Conservation (phyloP, 1,140 invertebrate species). For the Drosophila ananassae region DNA sequence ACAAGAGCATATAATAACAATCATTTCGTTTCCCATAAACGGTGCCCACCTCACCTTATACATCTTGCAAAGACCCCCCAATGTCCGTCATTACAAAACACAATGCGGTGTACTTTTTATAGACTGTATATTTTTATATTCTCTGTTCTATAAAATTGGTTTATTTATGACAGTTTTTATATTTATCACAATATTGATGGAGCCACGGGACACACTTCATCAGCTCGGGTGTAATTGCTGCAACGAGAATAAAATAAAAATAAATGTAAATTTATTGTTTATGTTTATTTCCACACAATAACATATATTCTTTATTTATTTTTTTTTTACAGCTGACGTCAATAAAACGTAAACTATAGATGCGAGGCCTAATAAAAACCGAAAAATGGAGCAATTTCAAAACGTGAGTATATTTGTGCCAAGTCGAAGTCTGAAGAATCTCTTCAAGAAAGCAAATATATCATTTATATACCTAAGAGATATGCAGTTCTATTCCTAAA, state of each 20-base stretch:
- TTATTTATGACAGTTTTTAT: conserved; percentile 68
- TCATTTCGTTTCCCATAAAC: conserved; percentile 69
- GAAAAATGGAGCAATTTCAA: conserved; percentile 46
- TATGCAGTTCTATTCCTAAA: conserved; percentile 48
- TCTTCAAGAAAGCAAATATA: conserved; percentile 2
- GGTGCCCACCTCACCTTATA: conserved; percentile 13
- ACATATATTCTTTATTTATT: conserved; percentile 22
- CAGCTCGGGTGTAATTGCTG: conserved; percentile 29
- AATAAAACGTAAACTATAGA: conserved; percentile 14
- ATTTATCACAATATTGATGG: conserved; percentile 50
- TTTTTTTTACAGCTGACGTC: conserved; percentile 39
- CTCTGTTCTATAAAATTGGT: conserved; percentile 59
- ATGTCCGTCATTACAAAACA: conserved; percentile 28
- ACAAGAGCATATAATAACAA: conserved; percentile 73
- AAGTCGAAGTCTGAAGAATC: conserved; percentile 43
- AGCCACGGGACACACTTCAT: conserved; percentile 16
- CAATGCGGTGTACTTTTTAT: conserved; percentile 51
- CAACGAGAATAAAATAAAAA: conserved; percentile 12
- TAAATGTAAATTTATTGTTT: conserved; percentile 11
- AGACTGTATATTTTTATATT: conserved; percentile 54
- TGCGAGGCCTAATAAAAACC: conserved; percentile 7
- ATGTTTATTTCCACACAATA: conserved; percentile 17
- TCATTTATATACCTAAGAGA: conserved; percentile 23
- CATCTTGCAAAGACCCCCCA: background rate
- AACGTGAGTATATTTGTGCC: conserved; percentile 56